Evolutionary conservation across 2,797 vertebrate genomes (phyloP).

Genomic region (Sebastes goodei): DNA sequence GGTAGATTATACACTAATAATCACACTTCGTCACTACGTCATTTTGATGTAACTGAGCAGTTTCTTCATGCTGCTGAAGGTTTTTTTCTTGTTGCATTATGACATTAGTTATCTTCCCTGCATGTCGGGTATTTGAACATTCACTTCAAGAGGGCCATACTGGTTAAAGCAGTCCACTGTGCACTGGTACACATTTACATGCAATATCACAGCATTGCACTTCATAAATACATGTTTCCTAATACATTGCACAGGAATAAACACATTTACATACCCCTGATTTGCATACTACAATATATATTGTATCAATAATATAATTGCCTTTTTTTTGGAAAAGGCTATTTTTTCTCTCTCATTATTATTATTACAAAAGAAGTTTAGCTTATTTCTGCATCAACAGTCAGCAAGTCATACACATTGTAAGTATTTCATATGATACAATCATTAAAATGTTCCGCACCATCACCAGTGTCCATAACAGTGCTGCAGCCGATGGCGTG

Average conservation of each 20-base stretch:
- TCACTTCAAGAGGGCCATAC: slow-evolving; percentile 24
- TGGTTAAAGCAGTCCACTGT: slow-evolving; percentile 45
- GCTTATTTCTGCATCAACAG: slow-evolving; percentile 77
- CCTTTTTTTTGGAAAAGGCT: slow-evolving; percentile 26
- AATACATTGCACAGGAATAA: slow-evolving; percentile 51
- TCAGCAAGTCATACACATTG: slow-evolving; percentile 72
- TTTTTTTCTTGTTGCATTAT: neutral
- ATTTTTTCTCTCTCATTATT: neutral
- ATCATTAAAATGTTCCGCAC: slow-evolving; percentile 45
- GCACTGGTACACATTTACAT: slow-evolving; percentile 56
- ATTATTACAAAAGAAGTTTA: slow-evolving; percentile 56
- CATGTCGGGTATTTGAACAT: slow-evolving; percentile 26
- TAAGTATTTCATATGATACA: slow-evolving; percentile 53
- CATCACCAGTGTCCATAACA: slow-evolving; percentile 60
- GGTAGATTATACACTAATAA: slow-evolving; percentile 9
- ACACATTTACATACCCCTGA: slow-evolving; percentile 59
- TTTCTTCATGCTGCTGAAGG: slow-evolving; percentile 47
- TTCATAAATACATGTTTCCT: slow-evolving; percentile 48
- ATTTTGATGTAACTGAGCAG: neutral
- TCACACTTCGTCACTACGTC: neutral
- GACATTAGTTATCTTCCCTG: slow-evolving; percentile 43
- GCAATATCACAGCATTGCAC: slow-evolving; percentile 60
- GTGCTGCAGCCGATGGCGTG: slow-evolving; percentile 64
- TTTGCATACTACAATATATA: slow-evolving; percentile 54
- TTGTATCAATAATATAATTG: slow-evolving; percentile 28